Evolutionary conservation across 2,797 vertebrate species (phyloP), one percentile per base, ranked within the genome.

Genomic region (Octomys mimax): DNA sequence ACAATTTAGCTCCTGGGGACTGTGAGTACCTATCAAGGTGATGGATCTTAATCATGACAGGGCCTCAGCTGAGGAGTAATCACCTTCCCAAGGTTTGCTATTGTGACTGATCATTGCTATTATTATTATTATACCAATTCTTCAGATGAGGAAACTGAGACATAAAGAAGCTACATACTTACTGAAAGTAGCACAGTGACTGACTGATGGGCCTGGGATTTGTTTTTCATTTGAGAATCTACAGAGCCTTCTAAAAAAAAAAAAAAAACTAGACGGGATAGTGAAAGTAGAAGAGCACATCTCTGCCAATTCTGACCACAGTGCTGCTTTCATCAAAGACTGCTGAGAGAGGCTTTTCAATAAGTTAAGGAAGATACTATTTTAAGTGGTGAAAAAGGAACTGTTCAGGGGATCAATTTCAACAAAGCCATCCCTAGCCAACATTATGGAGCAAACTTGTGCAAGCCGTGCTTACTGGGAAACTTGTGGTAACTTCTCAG

Each of bases 401-500:
- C 28, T 68, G 12, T 26, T 94, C 52, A 46, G 42, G 22, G 42
- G 54, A 36, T 64, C 39, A 46, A 0, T 81, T 70, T 87, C 78
- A 84, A 61, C 33, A 39, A 87, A 91, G 77, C 8, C 79, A 31
- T 79, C 64, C 16, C 46, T 84, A 57, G 80, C 92, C 95, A 96
- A 91, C 0, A 0, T 90, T 91, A 97, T 82, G 80, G 94, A 96
- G 96, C 82, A 97, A 98, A 98, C 90, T 98, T 97, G 81, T 81
- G 80, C 64, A 73, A 95, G 85, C 95, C 96, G 89, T 95, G 77
- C 93, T 98, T 98, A 95, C 95, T 96, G 96, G 64, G 54, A 89
- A 98, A 97, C 92, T 98, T 98, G 96, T 87, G 66, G 92, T 97
- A 98, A 98, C 97, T 98, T 95, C 97, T 97, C 96, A 91, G 98